Percentiles rank a stretch among this genome's conserved stretches.
Evolutionary conservation across 2,797 vertebrate genomes (phyloP).

Genomic region (Ibycter americanus): DNA sequence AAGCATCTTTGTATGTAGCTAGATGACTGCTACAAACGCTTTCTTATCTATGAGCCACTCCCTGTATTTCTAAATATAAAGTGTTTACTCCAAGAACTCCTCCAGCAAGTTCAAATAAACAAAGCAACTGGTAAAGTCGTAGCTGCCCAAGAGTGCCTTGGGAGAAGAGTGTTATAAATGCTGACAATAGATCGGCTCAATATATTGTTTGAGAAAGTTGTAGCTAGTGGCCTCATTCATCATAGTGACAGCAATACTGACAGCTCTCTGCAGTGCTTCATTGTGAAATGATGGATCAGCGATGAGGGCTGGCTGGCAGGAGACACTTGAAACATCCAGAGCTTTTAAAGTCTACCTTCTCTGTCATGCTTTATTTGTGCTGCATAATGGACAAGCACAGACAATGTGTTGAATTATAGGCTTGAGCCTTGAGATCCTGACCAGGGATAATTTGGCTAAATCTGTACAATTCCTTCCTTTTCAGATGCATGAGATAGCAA

Average conservation of each 20-base stretch:
- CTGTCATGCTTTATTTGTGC: not conserved
- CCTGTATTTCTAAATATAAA: not conserved
- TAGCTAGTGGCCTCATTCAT: constrained; percentile 65
- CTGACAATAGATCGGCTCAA: constrained; percentile 20
- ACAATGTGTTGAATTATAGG: not conserved
- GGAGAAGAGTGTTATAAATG: not conserved
- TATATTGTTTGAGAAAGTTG: constrained; percentile 57
- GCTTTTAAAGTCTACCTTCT: constrained; percentile 13
- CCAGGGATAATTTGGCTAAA: not conserved
- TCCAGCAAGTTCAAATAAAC: constrained; percentile 3
- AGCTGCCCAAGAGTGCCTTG: not conserved
- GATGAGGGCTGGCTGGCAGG: constrained; percentile 8
- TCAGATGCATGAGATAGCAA: not conserved
- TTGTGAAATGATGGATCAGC: constrained; percentile 61
- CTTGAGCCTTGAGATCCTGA: not conserved
- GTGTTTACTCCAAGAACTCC: not conserved
- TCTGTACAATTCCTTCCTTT: not conserved
- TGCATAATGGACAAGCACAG: not conserved
- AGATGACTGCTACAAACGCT: not conserved
- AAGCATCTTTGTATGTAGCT: not conserved
- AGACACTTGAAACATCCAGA: not conserved
- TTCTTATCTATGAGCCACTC: not conserved
- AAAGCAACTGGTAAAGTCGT: not conserved
- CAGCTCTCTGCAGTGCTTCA: constrained; percentile 62
- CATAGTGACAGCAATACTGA: constrained; percentile 63